Base-by-base conservation (phyloP, 1,140 invertebrate species). In the Macrocentrus cingulum region DNA sequence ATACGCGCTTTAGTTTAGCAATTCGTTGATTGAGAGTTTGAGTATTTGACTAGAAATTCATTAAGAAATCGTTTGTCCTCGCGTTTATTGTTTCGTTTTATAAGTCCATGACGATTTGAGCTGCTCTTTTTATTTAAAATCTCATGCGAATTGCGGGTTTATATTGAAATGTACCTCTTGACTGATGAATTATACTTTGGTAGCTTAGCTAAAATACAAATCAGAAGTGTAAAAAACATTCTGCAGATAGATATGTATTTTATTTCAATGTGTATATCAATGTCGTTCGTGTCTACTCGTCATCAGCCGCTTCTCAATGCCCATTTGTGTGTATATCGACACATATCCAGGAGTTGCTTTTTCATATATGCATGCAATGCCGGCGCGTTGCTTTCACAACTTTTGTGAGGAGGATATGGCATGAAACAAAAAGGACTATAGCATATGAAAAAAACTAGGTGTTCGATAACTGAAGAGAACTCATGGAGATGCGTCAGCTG, bases 351-450 rank as follows among this genome's bases (percentile, higher is more conserved):
- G 32, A 18, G 36, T 34, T 8, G 15, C 41, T 39, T 56, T 54
- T 39, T 42, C 22, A 42, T 44, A 52, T 39, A 42, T 29, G 39
- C 25, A n/a, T 23, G 23, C 19, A n/a, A n/a, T n/a, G n/a, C n/a
- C n/a, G n/a, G n/a, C n/a, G n/a, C 23, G 23, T 42, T 49, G 54
- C 44, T 57, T 56, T 57, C 36, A 42, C 46, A 50, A 57, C 45
- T 57, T n/a, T 57, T n/a, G 34, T 57, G 55, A 57, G 22, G 46
- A 18, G 46, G 20, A 46, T 11, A n/a, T 32, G 18, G 20, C 6
- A 16, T 32, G 2, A 34, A 11, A 44, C 29, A 44, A 36, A n/a
- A 37, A 11, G 7, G n/a, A n/a, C n/a, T n/a, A n/a, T n/a, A 11
- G 34, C 8, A 20, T 18, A 50, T 8, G 15, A 16, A 53, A 41